Percentiles rank a stretch among this genome's conserved stretches.
phyloP scores from a whole-genome alignment of 1,140 invertebrate species.

The Linepithema humile region DNA sequence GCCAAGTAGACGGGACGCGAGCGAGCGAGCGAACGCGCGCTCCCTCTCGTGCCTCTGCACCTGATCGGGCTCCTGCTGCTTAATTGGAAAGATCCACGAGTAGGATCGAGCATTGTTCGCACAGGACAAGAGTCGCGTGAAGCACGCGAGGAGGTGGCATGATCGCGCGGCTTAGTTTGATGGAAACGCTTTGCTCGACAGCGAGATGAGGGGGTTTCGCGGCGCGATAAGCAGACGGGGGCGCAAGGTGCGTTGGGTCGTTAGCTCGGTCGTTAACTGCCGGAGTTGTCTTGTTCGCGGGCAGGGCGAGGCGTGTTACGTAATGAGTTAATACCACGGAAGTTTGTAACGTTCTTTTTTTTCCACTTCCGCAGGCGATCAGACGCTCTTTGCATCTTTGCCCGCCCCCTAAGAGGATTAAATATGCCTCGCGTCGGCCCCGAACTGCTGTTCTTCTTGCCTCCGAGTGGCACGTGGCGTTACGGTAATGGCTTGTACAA shows the following conservation, averaged over 20 bases:
- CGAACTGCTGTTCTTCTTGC: constrained; percentile 1
- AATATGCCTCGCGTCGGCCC: not conserved
- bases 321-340: constrained; percentile 52
- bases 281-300: constrained; percentile 47
- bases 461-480: constrained; percentile 28
- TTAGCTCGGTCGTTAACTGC: constrained; percentile 51
- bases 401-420: constrained; percentile 40
- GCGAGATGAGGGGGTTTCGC: constrained; percentile 52
- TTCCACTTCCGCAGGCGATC: constrained; percentile 13
- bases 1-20: constrained; percentile 26
- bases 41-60: constrained; percentile 63
- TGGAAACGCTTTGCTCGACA: constrained; percentile 38
- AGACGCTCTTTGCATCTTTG: constrained; percentile 24
- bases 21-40: constrained; percentile 26
- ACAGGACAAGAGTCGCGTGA: constrained; percentile 69
- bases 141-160: constrained; percentile 63
- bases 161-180: constrained; percentile 47
- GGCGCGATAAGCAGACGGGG: not conserved
- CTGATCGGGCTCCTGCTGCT: constrained; percentile 65
- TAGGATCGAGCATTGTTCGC: constrained; percentile 68
- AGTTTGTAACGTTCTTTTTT: constrained; percentile 30
- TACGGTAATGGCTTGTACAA: not conserved
- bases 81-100: constrained; percentile 73
- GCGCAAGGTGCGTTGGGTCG: constrained; percentile 42
- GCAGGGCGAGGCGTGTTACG: constrained; percentile 30